phyloP scores from a whole-genome alignment of 2,113 vertebrate genomes.

The Ascaphus truei region DNA sequence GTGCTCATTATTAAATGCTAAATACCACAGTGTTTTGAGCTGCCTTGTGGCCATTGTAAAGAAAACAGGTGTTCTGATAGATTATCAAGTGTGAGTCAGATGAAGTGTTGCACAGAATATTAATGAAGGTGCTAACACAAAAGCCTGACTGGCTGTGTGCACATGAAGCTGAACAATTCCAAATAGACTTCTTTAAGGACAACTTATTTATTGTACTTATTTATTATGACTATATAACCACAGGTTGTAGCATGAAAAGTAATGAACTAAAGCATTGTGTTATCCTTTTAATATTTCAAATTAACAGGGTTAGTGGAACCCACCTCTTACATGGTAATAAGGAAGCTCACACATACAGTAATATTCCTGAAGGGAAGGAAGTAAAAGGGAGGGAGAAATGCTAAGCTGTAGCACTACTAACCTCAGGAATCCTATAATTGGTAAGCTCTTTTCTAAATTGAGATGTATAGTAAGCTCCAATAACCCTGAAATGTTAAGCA shows the following conservation, averaged over 20 bases:
- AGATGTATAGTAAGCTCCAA: too few relatives aligned
- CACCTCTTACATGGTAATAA: not conserved
- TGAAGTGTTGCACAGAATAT: slow-evolving; percentile 73
- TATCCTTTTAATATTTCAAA: not conserved
- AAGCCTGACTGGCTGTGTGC: slow-evolving; percentile 72
- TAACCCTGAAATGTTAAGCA: too few relatives aligned
- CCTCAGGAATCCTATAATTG: too few relatives aligned
- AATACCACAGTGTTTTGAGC: slow-evolving; percentile 80
- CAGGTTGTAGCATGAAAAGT: slow-evolving; percentile 8
- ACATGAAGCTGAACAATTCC: slow-evolving; percentile 67
- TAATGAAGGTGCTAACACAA: slow-evolving; percentile 68
- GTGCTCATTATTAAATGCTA: slow-evolving; percentile 82
- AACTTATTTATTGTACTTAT: slow-evolving; percentile 45
- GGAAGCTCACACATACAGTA: too few relatives aligned
- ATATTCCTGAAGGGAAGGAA: too few relatives aligned
- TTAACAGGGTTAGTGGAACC: slow-evolving; percentile 2
- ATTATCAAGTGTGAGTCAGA: slow-evolving; percentile 81
- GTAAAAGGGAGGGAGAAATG: too few relatives aligned
- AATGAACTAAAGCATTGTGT: slow-evolving; percentile 22
- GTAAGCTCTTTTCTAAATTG: too few relatives aligned
- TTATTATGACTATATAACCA: slow-evolving; percentile 13
- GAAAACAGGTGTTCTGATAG: slow-evolving; percentile 84
- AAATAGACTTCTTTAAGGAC: slow-evolving; percentile 65
- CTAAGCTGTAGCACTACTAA: too few relatives aligned
- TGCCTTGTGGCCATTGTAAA: slow-evolving; percentile 82